These are phyloP conservation scores for Scomberomorus guttatus DNA, from an alignment of 2,797 vertebrate species.

Conservation along the genomic window DNA sequence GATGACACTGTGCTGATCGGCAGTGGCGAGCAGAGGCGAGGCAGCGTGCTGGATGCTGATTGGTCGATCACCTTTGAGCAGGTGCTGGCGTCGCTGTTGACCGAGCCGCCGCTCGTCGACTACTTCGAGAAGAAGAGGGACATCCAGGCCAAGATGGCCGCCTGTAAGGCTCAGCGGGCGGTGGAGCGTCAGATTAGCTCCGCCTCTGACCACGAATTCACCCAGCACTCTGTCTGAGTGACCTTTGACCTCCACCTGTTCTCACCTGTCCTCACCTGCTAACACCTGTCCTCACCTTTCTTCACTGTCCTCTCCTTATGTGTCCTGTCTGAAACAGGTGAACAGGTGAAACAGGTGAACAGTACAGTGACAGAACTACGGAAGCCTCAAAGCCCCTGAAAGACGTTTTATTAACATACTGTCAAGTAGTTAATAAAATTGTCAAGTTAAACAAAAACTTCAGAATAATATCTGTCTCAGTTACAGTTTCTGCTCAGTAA, in stretches of 20 bases:
- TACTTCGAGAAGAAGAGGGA: conserved; percentile 95
- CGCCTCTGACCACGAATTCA: conserved; percentile 91
- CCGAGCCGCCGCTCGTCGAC: conserved; percentile 93
- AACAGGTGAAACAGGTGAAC: not conserved
- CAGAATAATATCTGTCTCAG: too few species aligned
- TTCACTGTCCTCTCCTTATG: not conserved
- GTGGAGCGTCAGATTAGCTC: conserved; percentile 94
- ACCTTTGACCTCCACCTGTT: not conserved
- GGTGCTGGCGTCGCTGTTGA: conserved; percentile 95
- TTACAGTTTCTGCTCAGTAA: too few species aligned
- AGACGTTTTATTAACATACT: not conserved
- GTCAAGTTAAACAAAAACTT: too few species aligned
- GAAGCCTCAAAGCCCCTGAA: conserved; percentile 12
- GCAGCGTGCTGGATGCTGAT: conserved; percentile 89
- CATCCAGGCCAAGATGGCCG: conserved; percentile 88
- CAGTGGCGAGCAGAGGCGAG: conserved; percentile 80
- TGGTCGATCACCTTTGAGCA: conserved; percentile 98
- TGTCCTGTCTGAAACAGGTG: not conserved
- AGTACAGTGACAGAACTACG: not conserved
- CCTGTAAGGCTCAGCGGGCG: conserved; percentile 88
- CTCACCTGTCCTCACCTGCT: not conserved
- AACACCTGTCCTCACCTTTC: not conserved
- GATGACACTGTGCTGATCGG: conserved; percentile 92
- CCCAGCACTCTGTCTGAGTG: conserved; percentile 83
- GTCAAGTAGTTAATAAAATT: too few species aligned